phyloP scores from a whole-genome alignment of 2,888 invertebrate species.

The Thecocarcelia acutangulata region DNA sequence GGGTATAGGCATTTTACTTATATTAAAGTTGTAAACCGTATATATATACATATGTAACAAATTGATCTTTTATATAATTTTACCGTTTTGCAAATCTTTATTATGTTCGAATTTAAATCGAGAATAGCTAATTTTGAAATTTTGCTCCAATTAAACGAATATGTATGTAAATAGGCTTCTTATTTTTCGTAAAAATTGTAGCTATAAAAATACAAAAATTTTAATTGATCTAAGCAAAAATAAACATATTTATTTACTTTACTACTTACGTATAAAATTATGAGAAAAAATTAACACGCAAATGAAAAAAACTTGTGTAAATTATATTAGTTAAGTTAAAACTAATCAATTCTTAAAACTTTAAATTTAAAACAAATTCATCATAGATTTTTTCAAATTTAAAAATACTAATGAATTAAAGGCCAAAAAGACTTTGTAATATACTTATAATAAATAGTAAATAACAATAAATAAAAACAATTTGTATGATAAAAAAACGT shows the following conservation, averaged over 20 bases:
- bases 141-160: slow-evolving; percentile 16
- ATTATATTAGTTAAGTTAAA: slow-evolving; percentile 60
- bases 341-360: slow-evolving; percentile 55
- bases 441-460: slow-evolving; percentile 65
- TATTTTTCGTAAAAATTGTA: slow-evolving; percentile 51
- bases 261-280: slow-evolving; percentile 43
- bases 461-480: slow-evolving; percentile 61
- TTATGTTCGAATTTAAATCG: background rate
- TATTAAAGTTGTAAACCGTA: too few species aligned
- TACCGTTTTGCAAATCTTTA: background rate
- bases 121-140: slow-evolving; percentile 1
- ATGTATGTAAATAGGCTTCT: slow-evolving; percentile 58
- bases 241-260: slow-evolving; percentile 53
- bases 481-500: slow-evolving; percentile 65
- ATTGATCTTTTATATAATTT: background rate
- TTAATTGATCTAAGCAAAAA: slow-evolving; percentile 55
- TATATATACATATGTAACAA: too few species aligned
- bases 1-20: too few species aligned
- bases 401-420: slow-evolving; percentile 43
- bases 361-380: slow-evolving; percentile 43
- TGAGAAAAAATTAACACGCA: slow-evolving; percentile 35
- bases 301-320: slow-evolving; percentile 42
- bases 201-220: slow-evolving; percentile 45
- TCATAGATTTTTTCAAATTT: slow-evolving; percentile 64
- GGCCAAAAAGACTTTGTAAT: slow-evolving; percentile 68